Base-by-base conservation (phyloP, 1,140 invertebrate genomes). In the Drosophila rhopaloa region DNA sequence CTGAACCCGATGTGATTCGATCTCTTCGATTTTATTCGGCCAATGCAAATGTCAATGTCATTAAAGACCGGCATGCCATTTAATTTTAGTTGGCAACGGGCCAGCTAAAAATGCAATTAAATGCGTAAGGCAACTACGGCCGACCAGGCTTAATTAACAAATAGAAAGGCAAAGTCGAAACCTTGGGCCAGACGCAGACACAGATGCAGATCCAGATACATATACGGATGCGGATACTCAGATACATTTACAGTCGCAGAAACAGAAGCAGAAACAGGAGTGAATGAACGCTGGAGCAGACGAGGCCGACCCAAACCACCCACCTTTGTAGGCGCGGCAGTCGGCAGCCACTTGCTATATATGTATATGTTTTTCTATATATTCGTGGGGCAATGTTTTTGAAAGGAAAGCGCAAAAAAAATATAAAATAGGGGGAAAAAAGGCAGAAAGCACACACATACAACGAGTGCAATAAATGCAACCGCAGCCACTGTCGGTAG, bases 281-380 rank as follows among this genome's bases (percentile, higher is more conserved):
- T 88, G 83, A 88, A 88, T 88, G 83, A 88, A 88, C 83, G 84
- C 79, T 88, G 79, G 82, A 88, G 83, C 84, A 76, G 83, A 62
- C 62, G 77, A 70, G 37, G 58, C 65, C 68, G 32, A 24, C 47
- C 16, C 60, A 46, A 38, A 38, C 47, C 68, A 71, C 37, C 68
- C 68, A 72, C 53, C 53, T 77, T 58, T 57, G 76, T 81, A 86
- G 82, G 75, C 82, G 55, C 79, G 53, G 66, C 68, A 75, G 65
- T 61, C 65, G 76, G 81, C 79, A 88, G 79, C 71, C 79, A 82
- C 79, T 86, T 88, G 88, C 76, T 83, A 63, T 86, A 68, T 65
- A 37, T 76, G 59, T 76, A 41, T 75, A 65, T 75, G 59, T 75
- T 57, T 53, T 67, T 67, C 48, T 76, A 76, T 76, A 76, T 75